Conservation (phyloP, 2,797 vertebrate species). For the Spinibarbus caldwelli region DNA sequence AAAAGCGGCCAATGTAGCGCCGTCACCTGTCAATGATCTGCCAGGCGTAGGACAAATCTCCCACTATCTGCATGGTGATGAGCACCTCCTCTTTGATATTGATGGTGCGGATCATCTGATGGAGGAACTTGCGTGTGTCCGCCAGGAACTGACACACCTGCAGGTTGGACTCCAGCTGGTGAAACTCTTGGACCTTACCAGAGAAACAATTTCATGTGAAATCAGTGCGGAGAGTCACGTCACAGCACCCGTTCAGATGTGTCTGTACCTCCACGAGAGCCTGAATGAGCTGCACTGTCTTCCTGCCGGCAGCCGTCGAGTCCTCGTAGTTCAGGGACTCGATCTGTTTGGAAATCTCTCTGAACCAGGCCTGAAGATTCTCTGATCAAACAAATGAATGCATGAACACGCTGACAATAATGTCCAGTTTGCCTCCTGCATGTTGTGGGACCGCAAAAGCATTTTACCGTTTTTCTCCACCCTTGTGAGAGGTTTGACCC, state of each 20-base stretch:
- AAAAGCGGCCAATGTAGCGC: neutral
- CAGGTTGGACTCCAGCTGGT: conserved; percentile 95
- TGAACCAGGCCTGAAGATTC: conserved; percentile 98
- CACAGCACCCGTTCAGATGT: neutral
- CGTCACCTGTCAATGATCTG: conserved; percentile 96
- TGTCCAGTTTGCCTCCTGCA: no score
- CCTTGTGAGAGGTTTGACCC: conserved; percentile 95
- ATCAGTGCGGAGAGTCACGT: neutral
- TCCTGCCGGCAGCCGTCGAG: conserved; percentile 96
- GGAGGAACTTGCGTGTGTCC: conserved; percentile 95
- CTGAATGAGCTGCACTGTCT: conserved; percentile 97
- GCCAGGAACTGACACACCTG: conserved; percentile 98
- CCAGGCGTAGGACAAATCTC: conserved; percentile 97
- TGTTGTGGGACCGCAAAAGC: neutral
- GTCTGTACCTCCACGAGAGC: conserved; percentile 93
- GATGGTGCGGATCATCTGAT: conserved; percentile 99
- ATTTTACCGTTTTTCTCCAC: conserved; percentile 96
- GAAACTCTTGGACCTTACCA: conserved; percentile 94
- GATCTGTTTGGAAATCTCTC: conserved; percentile 98
- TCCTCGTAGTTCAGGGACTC: conserved; percentile 96
- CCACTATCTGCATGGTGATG: conserved; percentile 97
- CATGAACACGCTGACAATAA: neutral
- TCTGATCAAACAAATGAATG: conserved; percentile 74
- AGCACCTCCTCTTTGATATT: conserved; percentile 99
- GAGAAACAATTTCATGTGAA: conserved; percentile 10